phyloP scores from a whole-genome alignment of 2,888 invertebrate species.

The Microctonus hyperodae region DNA sequence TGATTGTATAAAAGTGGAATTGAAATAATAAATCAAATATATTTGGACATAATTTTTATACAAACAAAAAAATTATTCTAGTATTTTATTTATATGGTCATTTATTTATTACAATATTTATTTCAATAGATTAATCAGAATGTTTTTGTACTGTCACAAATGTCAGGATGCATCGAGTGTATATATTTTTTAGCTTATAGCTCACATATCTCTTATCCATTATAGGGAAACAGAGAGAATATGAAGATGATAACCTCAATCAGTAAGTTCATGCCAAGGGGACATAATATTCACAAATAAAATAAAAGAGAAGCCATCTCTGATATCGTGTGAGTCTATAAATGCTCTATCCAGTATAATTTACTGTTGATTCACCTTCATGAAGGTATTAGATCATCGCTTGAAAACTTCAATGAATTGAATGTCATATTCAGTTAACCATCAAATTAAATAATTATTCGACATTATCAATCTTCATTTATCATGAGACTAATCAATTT shows the following conservation, averaged over 20 bases:
- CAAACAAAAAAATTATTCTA: not conserved
- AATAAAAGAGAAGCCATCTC: not conserved
- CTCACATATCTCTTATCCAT: conserved; percentile 9
- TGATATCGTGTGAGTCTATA: not conserved
- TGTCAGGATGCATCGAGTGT: not conserved
- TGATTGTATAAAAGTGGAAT: too few species aligned
- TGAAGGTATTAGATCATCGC: conserved; percentile 7
- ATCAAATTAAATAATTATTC: conserved; percentile 9
- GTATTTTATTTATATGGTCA: not conserved
- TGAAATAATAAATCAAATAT: too few species aligned
- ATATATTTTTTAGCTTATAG: not conserved
- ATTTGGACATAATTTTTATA: not conserved
- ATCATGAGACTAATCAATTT: not conserved
- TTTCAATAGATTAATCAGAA: not conserved
- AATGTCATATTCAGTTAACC: conserved; percentile 3
- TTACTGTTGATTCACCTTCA: conserved; percentile 1
- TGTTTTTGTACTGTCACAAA: conserved; percentile 4
- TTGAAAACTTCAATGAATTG: not conserved
- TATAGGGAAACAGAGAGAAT: not conserved
- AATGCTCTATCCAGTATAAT: not conserved
- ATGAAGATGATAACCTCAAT: not conserved
- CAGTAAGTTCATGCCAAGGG: not conserved
- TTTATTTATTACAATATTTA: not conserved
- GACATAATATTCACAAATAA: not conserved
- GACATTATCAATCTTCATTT: not conserved